phyloP scores from a whole-genome alignment of 2,113 vertebrate genomes.

The Dasypus novemcinctus region DNA sequence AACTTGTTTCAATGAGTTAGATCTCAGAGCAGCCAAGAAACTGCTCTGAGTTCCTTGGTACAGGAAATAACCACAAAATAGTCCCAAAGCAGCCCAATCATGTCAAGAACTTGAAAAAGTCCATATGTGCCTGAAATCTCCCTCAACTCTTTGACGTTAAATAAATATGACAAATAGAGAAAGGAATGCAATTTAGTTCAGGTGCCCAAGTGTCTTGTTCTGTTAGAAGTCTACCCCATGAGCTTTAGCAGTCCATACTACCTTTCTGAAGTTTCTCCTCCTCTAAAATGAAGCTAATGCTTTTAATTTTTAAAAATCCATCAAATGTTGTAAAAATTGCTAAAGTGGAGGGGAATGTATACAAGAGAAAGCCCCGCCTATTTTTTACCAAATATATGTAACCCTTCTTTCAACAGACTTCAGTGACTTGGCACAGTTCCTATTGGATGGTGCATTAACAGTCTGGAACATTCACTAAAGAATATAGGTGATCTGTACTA shows the following conservation, averaged over 20 bases:
- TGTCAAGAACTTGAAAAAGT: background rate
- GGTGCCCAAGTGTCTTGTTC: background rate
- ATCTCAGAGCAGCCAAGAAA: background rate
- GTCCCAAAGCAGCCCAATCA: background rate
- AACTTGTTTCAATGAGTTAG: background rate
- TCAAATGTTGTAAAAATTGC: background rate
- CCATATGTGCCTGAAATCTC: background rate
- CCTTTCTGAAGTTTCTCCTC: background rate
- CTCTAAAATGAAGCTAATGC: background rate
- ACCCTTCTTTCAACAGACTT: background rate
- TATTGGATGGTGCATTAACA: background rate
- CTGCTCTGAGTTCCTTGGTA: background rate
- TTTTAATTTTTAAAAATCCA: background rate
- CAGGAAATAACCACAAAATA: background rate
- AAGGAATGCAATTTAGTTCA: slow-evolving; percentile 8
- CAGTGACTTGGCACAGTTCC: background rate
- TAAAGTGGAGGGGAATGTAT: background rate
- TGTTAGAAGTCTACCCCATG: background rate
- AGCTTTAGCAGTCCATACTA: background rate
- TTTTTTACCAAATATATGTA: slow-evolving; percentile 22
- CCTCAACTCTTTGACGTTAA: background rate
- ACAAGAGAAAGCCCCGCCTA: background rate
- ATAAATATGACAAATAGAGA: background rate
- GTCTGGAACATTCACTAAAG: background rate
- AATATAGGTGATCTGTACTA: background rate